phyloP scores from a whole-genome alignment of 2,888 invertebrate genomes.

The Physocephala rufipes region DNA sequence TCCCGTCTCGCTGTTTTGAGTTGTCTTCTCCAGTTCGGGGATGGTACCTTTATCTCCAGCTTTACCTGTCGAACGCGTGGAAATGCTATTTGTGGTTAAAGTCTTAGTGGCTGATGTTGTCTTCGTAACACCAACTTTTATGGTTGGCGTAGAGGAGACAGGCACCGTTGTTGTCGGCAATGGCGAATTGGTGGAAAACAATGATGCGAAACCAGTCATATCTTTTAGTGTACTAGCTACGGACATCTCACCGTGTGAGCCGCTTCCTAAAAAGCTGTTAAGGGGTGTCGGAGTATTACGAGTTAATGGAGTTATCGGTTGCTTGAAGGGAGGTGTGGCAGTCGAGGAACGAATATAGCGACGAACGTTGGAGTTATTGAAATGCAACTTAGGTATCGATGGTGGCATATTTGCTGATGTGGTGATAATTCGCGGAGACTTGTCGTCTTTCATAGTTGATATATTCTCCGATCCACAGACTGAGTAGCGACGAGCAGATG shows the following conservation, averaged over 20 bases:
- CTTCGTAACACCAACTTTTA: background rate
- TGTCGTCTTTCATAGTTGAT: background rate
- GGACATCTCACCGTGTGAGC: background rate
- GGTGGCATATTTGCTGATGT: conserved; percentile 19
- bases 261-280: background rate
- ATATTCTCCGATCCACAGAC: conserved; percentile 32
- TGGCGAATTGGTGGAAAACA: background rate
- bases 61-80: background rate
- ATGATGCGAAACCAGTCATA: background rate
- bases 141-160: background rate
- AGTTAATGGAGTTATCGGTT: background rate
- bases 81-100: background rate
- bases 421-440: background rate
- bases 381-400: background rate
- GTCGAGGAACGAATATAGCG: conserved; percentile 6
- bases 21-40: no score
- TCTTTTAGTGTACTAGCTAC: no score
- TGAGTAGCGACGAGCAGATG: conserved; percentile 37
- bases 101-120: background rate
- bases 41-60: background rate
- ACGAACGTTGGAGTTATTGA: background rate
- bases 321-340: conserved; percentile 14
- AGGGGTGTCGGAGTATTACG: background rate
- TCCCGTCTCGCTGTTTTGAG: background rate
- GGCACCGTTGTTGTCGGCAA: no score